These are phyloP conservation scores for Diabrotica balteata DNA, from an alignment of 2,888 invertebrate genomes.

Conservation along the genomic window DNA sequence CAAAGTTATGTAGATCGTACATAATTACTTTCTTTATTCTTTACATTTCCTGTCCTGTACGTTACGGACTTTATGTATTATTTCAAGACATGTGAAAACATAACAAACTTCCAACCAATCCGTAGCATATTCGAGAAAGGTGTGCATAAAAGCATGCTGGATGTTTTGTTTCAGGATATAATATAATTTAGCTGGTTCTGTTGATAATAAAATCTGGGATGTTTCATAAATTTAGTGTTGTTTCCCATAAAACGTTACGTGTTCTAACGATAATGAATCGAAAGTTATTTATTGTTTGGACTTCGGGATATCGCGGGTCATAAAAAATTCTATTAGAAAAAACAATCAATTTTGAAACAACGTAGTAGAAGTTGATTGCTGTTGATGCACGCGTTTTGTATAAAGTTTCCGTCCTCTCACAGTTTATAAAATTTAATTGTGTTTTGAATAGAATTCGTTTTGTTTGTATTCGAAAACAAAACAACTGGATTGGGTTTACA, in stretches of 20 bases:
- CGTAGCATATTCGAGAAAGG: neutral
- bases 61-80: too few species aligned
- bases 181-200: slow-evolving; percentile 14
- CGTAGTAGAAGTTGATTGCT: slow-evolving; percentile 1
- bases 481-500: neutral
- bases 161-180: slow-evolving; percentile 6
- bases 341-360: slow-evolving; percentile 17
- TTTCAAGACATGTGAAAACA: too few species aligned
- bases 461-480: slow-evolving; percentile 8
- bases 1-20: neutral
- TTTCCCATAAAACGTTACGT: slow-evolving; percentile 15
- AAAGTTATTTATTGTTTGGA: slow-evolving; percentile 21
- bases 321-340: slow-evolving; percentile 19
- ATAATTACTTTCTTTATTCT: too few species aligned
- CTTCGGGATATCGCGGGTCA: slow-evolving; percentile 17
- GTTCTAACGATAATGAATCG: slow-evolving; percentile 14
- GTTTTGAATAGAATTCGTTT: neutral
- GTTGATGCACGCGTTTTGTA: neutral
- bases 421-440: slow-evolving; percentile 12
- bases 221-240: slow-evolving; percentile 15
- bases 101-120: too few species aligned
- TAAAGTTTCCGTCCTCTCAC: neutral
- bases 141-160: slow-evolving; percentile 10
- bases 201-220: slow-evolving; percentile 17
- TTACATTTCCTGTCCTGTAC: too few species aligned